Percentiles rank a stretch among this genome's conserved stretches.
Evolutionary conservation across 2,888 invertebrate genomes (phyloP).

Genomic region (Patella pellucida): DNA sequence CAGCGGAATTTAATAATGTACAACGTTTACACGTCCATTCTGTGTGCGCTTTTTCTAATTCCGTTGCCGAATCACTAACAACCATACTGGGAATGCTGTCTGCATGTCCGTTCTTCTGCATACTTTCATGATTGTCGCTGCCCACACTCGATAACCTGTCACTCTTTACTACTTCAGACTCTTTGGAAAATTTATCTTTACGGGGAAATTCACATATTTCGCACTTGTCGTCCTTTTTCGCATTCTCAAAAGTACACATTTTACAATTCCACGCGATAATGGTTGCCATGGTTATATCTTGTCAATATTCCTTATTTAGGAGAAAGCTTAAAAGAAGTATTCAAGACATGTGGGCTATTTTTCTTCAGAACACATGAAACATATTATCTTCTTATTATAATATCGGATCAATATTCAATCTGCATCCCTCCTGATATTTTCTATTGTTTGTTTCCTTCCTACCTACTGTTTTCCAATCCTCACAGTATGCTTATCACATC

Average conservation of each 20-base stretch:
- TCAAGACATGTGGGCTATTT: too few species aligned
- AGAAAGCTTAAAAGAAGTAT: too few species aligned
- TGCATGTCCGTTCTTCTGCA: background rate
- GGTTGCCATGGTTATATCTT: too few species aligned
- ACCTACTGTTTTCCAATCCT: too few species aligned
- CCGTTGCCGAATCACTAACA: background rate
- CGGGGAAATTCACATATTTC: slow-evolving; percentile 82
- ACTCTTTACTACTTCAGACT: background rate
- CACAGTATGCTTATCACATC: too few species aligned
- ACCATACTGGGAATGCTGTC: background rate
- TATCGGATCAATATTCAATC: too few species aligned
- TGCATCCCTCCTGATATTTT: too few species aligned
- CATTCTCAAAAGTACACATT: slow-evolving; percentile 83
- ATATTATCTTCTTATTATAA: too few species aligned
- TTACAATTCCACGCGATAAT: slow-evolving; percentile 71
- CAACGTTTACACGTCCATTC: slow-evolving; percentile 77
- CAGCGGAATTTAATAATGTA: slow-evolving; percentile 81
- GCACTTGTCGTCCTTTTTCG: slow-evolving; percentile 78
- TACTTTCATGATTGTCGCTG: background rate
- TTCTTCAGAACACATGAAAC: too few species aligned
- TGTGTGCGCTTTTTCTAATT: background rate
- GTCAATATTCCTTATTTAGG: too few species aligned
- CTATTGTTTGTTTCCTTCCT: too few species aligned
- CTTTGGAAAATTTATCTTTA: slow-evolving; percentile 47
- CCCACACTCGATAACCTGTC: background rate